These are phyloP conservation scores for Loxodonta africana DNA, from an alignment of 2,113 vertebrate species.

Conservation along the genomic window DNA sequence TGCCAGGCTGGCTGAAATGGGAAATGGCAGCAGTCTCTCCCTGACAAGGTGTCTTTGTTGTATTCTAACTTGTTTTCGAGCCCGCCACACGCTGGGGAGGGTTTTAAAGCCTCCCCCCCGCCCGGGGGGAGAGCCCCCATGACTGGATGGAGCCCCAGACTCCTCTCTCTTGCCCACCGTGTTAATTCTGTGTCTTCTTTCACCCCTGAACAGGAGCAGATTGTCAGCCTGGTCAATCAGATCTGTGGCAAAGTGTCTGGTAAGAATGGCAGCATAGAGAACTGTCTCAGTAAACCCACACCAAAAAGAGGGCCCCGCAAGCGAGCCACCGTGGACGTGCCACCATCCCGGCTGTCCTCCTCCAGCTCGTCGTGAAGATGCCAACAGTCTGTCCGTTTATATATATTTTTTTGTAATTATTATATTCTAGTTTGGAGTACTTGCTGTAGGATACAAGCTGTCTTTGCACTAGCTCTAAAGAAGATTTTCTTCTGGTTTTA, in stretches of 20 bases:
- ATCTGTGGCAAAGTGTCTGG: conserved; percentile 96
- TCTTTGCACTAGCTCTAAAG: conserved; percentile 99
- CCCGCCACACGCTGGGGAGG: too few relatives aligned
- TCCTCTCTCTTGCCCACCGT: not conserved
- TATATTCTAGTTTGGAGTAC: conserved; percentile 96
- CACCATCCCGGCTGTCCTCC: conserved; percentile 94
- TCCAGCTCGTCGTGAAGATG: conserved; percentile 93
- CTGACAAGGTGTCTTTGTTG: not conserved
- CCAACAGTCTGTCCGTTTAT: conserved; percentile 88
- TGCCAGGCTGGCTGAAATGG: rapidly evolving
- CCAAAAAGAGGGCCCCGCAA: conserved; percentile 97
- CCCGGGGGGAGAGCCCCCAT: too few relatives aligned
- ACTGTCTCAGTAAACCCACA: conserved; percentile 93
- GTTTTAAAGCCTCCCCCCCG: too few relatives aligned
- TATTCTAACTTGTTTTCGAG: too few relatives aligned
- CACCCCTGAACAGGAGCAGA: conserved; percentile 93
- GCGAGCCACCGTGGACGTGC: conserved; percentile 95
- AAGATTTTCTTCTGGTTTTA: conserved; percentile 97
- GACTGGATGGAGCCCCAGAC: too few relatives aligned
- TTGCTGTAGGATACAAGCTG: conserved; percentile 97
- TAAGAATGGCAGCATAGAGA: conserved; percentile 92
- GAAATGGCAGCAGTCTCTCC: not conserved
- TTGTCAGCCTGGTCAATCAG: conserved; percentile 97
- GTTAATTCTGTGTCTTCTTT: not conserved
- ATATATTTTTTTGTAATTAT: conserved; percentile 93